Evolutionary conservation across 1,140 invertebrate genomes (phyloP), one percentile per base, ranked within the genome.

Genomic region (Monomorium pharaonis): DNA sequence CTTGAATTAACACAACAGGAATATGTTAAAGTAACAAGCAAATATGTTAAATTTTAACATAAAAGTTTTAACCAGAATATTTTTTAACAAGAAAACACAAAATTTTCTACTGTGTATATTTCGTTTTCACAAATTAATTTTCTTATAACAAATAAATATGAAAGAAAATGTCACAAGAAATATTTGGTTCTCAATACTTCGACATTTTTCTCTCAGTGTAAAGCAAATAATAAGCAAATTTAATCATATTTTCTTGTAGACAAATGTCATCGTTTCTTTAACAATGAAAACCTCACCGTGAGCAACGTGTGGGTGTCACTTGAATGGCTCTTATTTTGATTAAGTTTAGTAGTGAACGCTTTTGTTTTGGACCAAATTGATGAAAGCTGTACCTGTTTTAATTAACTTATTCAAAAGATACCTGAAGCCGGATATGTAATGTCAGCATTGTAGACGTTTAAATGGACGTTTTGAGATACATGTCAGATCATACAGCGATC

Each of bases 321-420:
- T 91, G 90, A 94, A 94, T 92, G 91, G 88, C 92, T 89, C 77
- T 93, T 94, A 94, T 95, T 94, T 95, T 94, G 92, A 92, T 92
- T 94, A 69, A 89, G 88, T 93, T 93, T 93, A 91, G 93, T 93
- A 94, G 93, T 80, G 88, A 91, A 58, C 74, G 70, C 74, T 89
- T 92, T 95, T 95, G 94, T 94, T 87, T 92, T 88, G 56, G 37
- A n/a, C 47, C 37, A 62, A 89, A 87, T 78, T 87, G 86, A 93
- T 87, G 86, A 93, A 92, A 92, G 89, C 88, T 90, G 85, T 94
- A 94, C 94, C 94, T 94, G 94, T 91, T 92, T 85, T 92, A 94
- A 95, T 95, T 95, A 94, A 92, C 94, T 93, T 92, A 95, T 94
- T 94, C 94, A 95, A 84, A 62, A 70, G 72, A 91, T 92, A 89